A percentile compares a stretch with the other conserved stretches of the same genome.
Evolutionary conservation across 1,140 invertebrate genomes (phyloP).

Genomic region (Papilio dardanus): DNA sequence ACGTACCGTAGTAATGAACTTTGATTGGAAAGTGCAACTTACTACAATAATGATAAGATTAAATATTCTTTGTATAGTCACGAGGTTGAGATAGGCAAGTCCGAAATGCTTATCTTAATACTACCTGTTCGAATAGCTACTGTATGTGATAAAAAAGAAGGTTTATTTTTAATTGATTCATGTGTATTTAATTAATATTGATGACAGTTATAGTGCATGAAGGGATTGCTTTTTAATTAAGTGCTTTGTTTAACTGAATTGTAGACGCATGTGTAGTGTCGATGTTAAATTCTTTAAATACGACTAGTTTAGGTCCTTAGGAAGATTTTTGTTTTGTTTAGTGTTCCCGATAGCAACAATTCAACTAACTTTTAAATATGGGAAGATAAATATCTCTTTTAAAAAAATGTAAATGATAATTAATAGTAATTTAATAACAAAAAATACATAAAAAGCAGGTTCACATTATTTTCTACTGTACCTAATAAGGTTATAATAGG

Average conservation of each 20-base stretch:
- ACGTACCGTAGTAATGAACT: conserved; percentile 3
- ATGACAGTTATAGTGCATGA: conserved; percentile 7
- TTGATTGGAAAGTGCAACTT: conserved; percentile 23
- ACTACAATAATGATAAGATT: conserved; percentile 18
- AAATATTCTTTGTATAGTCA: conserved; percentile 10
- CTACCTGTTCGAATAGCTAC: conserved; percentile 30
- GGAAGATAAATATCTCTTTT: too few species aligned
- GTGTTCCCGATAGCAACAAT: too few species aligned
- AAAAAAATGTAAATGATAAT: too few species aligned
- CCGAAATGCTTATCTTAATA: conserved; percentile 16
- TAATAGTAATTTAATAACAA: too few species aligned
- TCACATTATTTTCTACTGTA: too few species aligned
- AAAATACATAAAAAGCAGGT: too few species aligned
- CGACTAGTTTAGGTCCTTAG: too few species aligned
- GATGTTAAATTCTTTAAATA: too few species aligned
- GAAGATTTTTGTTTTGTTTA: too few species aligned
- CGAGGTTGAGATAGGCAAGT: neutral
- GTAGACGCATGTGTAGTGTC: neutral
- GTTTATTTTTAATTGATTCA: neutral
- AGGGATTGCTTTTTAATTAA: neutral
- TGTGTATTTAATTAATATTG: neutral
- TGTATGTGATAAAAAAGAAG: conserved; percentile 12
- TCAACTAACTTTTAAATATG: too few species aligned
- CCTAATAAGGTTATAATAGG: neutral
- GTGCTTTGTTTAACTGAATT: neutral